Percentiles rank a stretch among this genome's conserved stretches.
These are phyloP conservation scores for Agapetus fuscipes DNA, from an alignment of 2,888 invertebrate species.

Conservation along the genomic window DNA sequence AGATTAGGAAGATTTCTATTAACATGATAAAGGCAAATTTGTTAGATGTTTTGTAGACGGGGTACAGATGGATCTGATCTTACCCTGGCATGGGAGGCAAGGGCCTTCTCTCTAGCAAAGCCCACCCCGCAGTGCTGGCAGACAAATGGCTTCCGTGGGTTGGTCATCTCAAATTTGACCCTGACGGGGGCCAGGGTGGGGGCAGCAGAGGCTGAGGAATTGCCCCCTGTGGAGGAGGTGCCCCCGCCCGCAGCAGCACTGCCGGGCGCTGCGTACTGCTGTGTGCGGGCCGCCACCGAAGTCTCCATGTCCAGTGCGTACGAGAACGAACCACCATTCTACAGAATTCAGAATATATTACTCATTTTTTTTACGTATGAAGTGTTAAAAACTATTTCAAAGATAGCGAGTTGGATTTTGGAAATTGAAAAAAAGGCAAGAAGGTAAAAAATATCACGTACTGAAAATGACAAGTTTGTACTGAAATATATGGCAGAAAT, in stretches of 20 bases:
- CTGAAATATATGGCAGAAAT: no score
- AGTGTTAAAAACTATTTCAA: no score
- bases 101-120: slow-evolving; percentile 73
- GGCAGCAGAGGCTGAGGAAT: slow-evolving; percentile 15
- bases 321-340: slow-evolving; percentile 32
- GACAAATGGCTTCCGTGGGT: slow-evolving; percentile 70
- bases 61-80: no score
- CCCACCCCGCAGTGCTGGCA: slow-evolving; percentile 68
- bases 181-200: slow-evolving; percentile 26
- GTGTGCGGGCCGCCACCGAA: slow-evolving; percentile 36
- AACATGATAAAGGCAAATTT: no score
- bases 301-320: slow-evolving; percentile 36
- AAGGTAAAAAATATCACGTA: no score
- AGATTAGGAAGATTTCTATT: no score
- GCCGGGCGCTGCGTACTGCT: slow-evolving; percentile 39
- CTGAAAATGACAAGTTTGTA: no score
- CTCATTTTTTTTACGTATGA: no score
- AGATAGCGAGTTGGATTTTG: no score
- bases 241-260: slow-evolving; percentile 27
- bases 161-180: slow-evolving; percentile 47
- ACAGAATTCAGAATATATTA: slow-evolving; percentile 7
- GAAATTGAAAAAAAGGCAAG: no score
- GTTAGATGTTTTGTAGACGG: no score
- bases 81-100: slow-evolving; percentile 65
- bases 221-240: no score